Evolutionary conservation across 2,888 invertebrate genomes (phyloP).

Genomic region (Sesamia inferens): DNA sequence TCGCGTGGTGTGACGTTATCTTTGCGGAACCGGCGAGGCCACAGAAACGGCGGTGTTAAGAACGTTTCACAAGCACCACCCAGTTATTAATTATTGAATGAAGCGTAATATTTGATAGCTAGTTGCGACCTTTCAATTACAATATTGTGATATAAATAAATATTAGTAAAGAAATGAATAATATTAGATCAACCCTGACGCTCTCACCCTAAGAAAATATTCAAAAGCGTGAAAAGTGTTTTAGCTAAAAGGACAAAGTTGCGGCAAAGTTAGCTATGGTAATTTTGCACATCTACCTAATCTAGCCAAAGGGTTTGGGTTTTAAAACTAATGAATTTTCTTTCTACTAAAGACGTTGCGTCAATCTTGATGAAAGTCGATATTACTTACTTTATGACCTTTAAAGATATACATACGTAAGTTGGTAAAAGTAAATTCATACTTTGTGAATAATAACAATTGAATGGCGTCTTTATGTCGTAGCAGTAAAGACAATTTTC

Average conservation of each 20-base stretch:
- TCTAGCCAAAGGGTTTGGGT: not conserved
- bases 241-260: no score
- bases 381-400: no score
- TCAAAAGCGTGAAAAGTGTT: no score
- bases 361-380: no score
- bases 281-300: not conserved
- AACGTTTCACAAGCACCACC: not conserved
- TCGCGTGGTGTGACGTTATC: slow-evolving; percentile 67
- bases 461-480: no score
- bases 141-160: not conserved
- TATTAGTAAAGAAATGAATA: not conserved
- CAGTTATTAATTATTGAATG: not conserved
- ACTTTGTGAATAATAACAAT: no score
- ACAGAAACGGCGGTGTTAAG: slow-evolving; percentile 4
- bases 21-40: slow-evolving; percentile 48
- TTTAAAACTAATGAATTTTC: no score
- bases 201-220: no score
- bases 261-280: not conserved
- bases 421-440: no score
- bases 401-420: no score
- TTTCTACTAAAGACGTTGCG: no score
- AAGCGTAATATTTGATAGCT: not conserved
- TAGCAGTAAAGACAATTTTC: no score
- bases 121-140: not conserved
- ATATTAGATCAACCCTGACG: not conserved